These are phyloP conservation scores for Lasioglossum villosulum DNA, from an alignment of 2,888 invertebrate genomes.

Conservation along the genomic window DNA sequence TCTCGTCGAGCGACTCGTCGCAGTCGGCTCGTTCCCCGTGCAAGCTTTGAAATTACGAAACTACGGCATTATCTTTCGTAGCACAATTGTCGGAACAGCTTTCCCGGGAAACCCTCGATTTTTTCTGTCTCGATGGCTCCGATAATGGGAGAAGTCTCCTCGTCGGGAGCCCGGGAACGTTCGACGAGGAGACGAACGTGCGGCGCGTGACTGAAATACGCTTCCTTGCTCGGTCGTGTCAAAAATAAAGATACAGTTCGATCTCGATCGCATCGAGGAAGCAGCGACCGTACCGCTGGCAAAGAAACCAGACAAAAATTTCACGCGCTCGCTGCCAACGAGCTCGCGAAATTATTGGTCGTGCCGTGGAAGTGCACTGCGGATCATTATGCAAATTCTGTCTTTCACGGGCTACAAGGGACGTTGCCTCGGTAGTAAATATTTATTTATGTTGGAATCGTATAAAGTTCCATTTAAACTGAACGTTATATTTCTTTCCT, in stretches of 20 bases:
- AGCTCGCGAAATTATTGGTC: background rate
- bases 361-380: background rate
- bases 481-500: too few relatives aligned
- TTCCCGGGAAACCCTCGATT: background rate
- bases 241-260: slow-evolving; percentile 54
- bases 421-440: too few relatives aligned
- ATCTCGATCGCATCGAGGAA: slow-evolving; percentile 24
- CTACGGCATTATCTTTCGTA: background rate
- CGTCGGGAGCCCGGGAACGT: slow-evolving; percentile 15
- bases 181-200: slow-evolving; percentile 11
- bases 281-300: background rate
- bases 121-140: slow-evolving; percentile 4
- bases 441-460: too few relatives aligned
- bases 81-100: background rate
- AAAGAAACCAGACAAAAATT: background rate
- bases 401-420: too few relatives aligned
- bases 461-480: too few relatives aligned
- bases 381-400: background rate
- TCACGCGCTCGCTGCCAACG: background rate
- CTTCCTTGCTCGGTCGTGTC: slow-evolving; percentile 59
- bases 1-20: background rate
- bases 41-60: background rate
- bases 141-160: background rate
- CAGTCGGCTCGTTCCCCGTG: background rate
- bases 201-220: slow-evolving; percentile 63